Evolutionary conservation across 2,888 invertebrate species (phyloP), one percentile per base, ranked within the genome.

Genomic region (Hirtodrosophila cameraria): DNA sequence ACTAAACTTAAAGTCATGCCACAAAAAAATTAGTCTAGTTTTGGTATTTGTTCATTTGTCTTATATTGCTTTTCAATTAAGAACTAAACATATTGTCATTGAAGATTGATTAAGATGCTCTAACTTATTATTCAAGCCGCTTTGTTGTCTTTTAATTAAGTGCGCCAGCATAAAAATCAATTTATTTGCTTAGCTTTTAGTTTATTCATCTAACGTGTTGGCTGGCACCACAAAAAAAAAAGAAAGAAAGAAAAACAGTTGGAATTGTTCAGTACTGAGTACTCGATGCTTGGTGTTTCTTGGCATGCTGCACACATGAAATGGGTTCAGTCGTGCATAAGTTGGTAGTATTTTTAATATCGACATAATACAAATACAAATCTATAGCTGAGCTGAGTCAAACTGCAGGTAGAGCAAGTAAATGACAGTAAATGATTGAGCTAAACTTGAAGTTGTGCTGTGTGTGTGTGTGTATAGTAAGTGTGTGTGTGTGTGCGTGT

Each of bases 391-490:
- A 61, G n/a, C n/a, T n/a, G n/a, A n/a, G n/a, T 50, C 38, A 61
- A 42, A 57, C 57, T 62, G 50, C 67, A 73, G 73, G 63, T 72
- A 74, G n/a, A n/a, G 74, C 59, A 3, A 65, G 69, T 69, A 75
- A 75, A 75, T 75, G 75, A 67, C 82, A 86, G 86, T 88, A 88
- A 86, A 86, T 86, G 81, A 86, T 86, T 79, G 82, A 86, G 78
- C 70, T 80, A 61, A 70, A 49, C 57, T 67, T 63, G n/a, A n/a
- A n/a, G n/a, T n/a, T n/a, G n/a, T n/a, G n/a, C n/a, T 7, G 8
- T 5, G 5, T 23, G 23, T 23, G 23, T 23, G 60, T 65, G 70
- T 63, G 31, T 20, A 69, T 58, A 31, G 62, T 61, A 50, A 60
- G 60, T 64, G 70, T 65, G 30, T 20, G 35, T 36, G 15, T 28